phyloP scores from a whole-genome alignment of 2,797 vertebrate species.

The Bovichtus diacanthus region DNA sequence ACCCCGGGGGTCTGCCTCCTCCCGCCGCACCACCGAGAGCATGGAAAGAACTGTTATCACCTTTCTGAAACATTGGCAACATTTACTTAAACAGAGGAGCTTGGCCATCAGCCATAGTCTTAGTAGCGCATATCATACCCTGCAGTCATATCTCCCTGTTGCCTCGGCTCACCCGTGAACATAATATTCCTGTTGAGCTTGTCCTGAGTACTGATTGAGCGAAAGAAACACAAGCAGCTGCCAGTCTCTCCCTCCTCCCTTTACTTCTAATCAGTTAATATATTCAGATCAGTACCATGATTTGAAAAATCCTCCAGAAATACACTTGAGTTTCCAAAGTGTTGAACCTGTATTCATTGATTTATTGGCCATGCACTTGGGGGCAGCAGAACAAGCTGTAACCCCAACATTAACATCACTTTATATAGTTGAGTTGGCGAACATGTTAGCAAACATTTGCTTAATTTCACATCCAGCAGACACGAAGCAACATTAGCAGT shows the following conservation, averaged over 20 bases:
- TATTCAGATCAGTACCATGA: not conserved
- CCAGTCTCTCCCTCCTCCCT: not conserved
- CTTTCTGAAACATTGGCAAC: slow-evolving; percentile 50
- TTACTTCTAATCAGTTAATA: not conserved
- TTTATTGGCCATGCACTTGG: not conserved
- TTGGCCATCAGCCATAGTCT: slow-evolving; percentile 37
- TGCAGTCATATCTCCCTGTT: slow-evolving; percentile 6
- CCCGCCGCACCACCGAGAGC: slow-evolving; percentile 12
- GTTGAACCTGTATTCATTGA: not conserved
- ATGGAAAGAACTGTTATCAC: slow-evolving; percentile 56
- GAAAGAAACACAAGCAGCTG: not conserved
- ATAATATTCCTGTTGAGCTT: slow-evolving; percentile 18
- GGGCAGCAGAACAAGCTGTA: too few relatives aligned
- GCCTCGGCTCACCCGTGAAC: slow-evolving; percentile 44
- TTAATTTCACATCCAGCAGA: not conserved
- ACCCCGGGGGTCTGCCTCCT: slow-evolving; percentile 31
- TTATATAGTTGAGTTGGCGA: not conserved
- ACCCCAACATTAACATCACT: not conserved
- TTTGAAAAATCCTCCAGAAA: not conserved
- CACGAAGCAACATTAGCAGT: not conserved
- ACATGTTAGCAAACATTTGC: not conserved
- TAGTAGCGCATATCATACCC: slow-evolving; percentile 32
- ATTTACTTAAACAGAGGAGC: slow-evolving; percentile 27
- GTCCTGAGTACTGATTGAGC: slow-evolving; percentile 8
- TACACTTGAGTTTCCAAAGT: not conserved